Evolutionary conservation across 2,113 vertebrate species (phyloP).

Genomic region (Irena cyanogastra): DNA sequence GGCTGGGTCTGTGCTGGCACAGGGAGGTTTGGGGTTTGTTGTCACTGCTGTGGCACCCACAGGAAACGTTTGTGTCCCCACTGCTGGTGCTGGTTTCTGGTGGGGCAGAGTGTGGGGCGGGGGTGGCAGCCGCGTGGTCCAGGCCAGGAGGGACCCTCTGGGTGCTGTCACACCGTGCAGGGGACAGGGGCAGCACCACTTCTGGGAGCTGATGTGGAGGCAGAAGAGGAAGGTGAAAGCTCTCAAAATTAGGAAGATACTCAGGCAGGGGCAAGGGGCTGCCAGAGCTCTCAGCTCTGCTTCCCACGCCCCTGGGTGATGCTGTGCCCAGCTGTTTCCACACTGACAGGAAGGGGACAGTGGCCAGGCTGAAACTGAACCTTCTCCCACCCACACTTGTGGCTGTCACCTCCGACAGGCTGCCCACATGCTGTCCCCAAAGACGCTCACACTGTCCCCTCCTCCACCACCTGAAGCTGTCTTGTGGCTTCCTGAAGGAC

Average conservation of each 20-base stretch:
- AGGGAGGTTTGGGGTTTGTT: neutral
- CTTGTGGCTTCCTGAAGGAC: neutral
- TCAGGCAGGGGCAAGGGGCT: neutral
- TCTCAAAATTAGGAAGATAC: neutral
- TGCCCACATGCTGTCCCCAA: neutral
- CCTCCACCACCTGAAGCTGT: fast-evolving
- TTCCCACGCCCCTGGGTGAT: fast-evolving
- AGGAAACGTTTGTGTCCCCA: neutral
- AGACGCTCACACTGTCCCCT: too few relatives aligned
- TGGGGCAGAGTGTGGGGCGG: neutral
- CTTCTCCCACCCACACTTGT: fast-evolving
- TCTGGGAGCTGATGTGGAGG: neutral
- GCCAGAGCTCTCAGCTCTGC: neutral
- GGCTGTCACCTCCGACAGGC: neutral
- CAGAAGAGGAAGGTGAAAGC: neutral
- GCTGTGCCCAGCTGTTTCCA: neutral
- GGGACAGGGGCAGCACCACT: neutral
- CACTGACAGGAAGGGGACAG: neutral
- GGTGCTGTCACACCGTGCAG: neutral
- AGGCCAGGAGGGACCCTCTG: neutral
- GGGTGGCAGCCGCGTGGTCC: neutral
- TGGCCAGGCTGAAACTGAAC: neutral
- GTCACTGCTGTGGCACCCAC: fast-evolving
- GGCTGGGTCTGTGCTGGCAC: fast-evolving
- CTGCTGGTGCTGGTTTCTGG: neutral